phyloP scores from a whole-genome alignment of 1,140 invertebrate genomes.

The roundworm (Caenorhabditis elegans) region DNA sequence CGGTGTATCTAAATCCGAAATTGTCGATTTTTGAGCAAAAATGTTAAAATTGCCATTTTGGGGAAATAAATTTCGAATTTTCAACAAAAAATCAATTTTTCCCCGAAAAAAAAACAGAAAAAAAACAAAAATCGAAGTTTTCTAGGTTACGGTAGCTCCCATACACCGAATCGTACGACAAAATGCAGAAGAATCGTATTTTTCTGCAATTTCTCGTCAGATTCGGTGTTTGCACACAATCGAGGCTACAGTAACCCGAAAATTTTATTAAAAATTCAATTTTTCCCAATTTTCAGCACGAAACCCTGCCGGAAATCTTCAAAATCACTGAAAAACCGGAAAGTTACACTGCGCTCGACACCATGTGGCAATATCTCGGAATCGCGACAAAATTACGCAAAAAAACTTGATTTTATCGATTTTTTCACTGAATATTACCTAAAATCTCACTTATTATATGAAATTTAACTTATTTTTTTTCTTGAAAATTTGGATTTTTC shows the following conservation, averaged over 20 bases:
- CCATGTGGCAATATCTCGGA: conserved; percentile 1
- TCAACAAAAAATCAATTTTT: background rate
- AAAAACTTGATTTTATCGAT: background rate
- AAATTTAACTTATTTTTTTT: no score
- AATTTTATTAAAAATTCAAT: background rate
- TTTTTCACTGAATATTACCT: background rate
- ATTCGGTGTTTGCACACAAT: background rate
- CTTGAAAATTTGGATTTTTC: no score
- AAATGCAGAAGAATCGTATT: no score
- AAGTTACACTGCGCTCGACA: background rate
- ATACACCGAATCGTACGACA: no score
- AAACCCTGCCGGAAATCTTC: background rate
- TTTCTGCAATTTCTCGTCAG: background rate
- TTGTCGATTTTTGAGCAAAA: no score
- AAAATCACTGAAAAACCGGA: conserved; percentile 6
- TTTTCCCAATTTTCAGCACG: background rate
- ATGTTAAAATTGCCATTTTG: no score
- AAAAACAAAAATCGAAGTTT: no score
- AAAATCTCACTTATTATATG: no score
- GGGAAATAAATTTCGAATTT: background rate
- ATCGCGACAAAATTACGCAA: background rate
- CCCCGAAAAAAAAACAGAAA: no score
- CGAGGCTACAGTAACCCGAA: background rate
- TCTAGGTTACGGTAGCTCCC: no score
- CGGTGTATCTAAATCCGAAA: no score